Conservation (phyloP, 2,797 vertebrate species). For the Allobates femoralis region DNA sequence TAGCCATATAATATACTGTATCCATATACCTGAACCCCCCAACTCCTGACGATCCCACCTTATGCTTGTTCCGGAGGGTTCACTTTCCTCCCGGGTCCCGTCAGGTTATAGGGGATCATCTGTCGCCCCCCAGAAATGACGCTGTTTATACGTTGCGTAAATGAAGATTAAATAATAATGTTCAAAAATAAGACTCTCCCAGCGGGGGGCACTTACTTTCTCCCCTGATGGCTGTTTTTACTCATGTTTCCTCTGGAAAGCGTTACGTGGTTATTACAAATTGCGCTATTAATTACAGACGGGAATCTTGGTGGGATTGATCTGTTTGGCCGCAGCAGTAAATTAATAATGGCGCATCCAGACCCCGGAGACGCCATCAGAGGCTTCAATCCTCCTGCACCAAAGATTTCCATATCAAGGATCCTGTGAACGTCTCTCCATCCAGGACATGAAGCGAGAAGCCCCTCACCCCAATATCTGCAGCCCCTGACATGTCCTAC, state of each 20-base stretch:
- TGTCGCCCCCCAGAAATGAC: too few relatives aligned
- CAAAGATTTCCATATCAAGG: conserved; percentile 25
- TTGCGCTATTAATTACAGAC: not conserved
- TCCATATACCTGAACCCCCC: not conserved
- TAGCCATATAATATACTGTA: not conserved
- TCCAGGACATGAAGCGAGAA: not conserved
- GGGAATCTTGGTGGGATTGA: conserved; percentile 9
- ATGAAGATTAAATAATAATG: too few relatives aligned
- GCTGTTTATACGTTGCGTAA: too few relatives aligned
- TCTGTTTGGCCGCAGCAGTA: conserved; percentile 4
- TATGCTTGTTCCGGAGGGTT: too few relatives aligned
- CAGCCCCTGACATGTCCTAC: not conserved
- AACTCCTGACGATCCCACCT: too few relatives aligned
- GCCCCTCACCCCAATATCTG: not conserved
- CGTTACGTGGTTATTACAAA: conserved; percentile 8
- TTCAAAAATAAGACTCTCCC: too few relatives aligned
- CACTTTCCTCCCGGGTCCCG: not conserved
- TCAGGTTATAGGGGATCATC: not conserved
- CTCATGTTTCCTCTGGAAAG: not conserved
- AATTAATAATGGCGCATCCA: conserved; percentile 28
- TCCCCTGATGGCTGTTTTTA: too few relatives aligned
- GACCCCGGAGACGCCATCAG: not conserved
- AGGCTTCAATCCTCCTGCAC: not conserved
- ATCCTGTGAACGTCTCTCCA: not conserved
- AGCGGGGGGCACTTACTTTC: not conserved